Evolutionary conservation across 2,888 invertebrate species (phyloP), one percentile per base, ranked within the genome.

Genomic region (Sphaerophoria taeniata): DNA sequence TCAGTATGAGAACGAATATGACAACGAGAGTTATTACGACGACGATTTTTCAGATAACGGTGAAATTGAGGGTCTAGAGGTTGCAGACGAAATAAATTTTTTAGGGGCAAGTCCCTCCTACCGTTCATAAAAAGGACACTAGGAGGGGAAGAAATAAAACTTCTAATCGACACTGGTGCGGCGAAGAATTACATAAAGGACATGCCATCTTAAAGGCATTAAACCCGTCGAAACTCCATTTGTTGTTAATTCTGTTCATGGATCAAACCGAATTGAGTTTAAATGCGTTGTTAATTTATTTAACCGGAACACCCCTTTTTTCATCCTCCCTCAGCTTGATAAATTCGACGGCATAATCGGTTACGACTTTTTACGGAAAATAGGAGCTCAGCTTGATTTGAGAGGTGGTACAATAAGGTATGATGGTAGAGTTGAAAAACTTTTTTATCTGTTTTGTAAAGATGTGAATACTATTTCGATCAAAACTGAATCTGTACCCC

Each of bases 281-380:
- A 72, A 72, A 56, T 72, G 39, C 33, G 63, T 6, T 63, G 11
- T 11, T n/a, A n/a, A n/a, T n/a, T n/a, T n/a, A n/a, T n/a, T n/a
- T n/a, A n/a, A n/a, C n/a, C n/a, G n/a, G n/a, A n/a, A n/a, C n/a
- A n/a, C n/a, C n/a, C n/a, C n/a, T n/a, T n/a, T n/a, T n/a, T n/a
- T n/a, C n/a, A n/a, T n/a, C n/a, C n/a, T n/a, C n/a, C n/a, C n/a
- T n/a, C n/a, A n/a, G n/a, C n/a, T n/a, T n/a, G n/a, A n/a, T n/a
- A n/a, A n/a, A n/a, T n/a, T n/a, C n/a, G n/a, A n/a, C n/a, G n/a
- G n/a, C n/a, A n/a, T n/a, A n/a, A n/a, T n/a, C n/a, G n/a, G n/a
- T n/a, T n/a, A n/a, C n/a, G 60, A 72, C 12, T 72, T 60, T 72
- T 39, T 72, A 31, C 51, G 51, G 1, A 39, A 60, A 72, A 61